Percentiles rank a stretch among this genome's conserved stretches.
Conservation (phyloP, 2,113 vertebrate genomes). For the Tor tambroides region DNA sequence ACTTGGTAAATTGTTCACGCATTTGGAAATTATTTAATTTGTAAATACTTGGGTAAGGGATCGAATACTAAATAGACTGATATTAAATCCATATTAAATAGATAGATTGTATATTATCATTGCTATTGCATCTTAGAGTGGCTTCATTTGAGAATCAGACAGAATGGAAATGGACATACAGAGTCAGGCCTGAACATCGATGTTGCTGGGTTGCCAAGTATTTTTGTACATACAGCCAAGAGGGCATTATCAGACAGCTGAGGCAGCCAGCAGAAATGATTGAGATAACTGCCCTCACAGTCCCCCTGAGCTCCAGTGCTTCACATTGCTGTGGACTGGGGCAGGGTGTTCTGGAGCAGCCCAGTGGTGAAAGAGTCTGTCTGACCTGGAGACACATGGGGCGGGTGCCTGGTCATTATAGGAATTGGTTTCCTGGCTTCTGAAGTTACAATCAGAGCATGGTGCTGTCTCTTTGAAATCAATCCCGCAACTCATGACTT, state of each 20-base stretch:
- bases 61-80: too few relatives aligned
- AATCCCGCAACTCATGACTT: slow-evolving; percentile 81
- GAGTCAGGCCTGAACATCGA: slow-evolving; percentile 44
- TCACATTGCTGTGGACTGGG: slow-evolving; percentile 40
- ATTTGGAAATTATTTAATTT: too few relatives aligned
- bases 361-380: slow-evolving; percentile 75
- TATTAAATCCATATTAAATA: too few relatives aligned
- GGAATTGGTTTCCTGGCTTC: slow-evolving; percentile 78
- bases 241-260: slow-evolving; percentile 42
- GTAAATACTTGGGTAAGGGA: too few relatives aligned
- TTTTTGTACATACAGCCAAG: slow-evolving; percentile 55
- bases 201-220: slow-evolving; percentile 52
- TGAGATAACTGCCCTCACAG: slow-evolving; percentile 49
- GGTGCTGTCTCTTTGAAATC: slow-evolving; percentile 75
- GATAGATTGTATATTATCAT: too few relatives aligned
- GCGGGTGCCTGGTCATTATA: slow-evolving; percentile 70
- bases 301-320: slow-evolving; percentile 36
- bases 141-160: slow-evolving; percentile 64
- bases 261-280: slow-evolving; percentile 56
- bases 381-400: slow-evolving; percentile 73
- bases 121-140: too few relatives aligned
- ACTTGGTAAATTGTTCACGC: too few relatives aligned
- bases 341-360: slow-evolving; percentile 51
- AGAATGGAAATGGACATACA: slow-evolving; percentile 62
- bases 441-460: slow-evolving; percentile 66